Evolutionary conservation across 2,113 vertebrate species (phyloP).

Genomic region (Numida meleagris): DNA sequence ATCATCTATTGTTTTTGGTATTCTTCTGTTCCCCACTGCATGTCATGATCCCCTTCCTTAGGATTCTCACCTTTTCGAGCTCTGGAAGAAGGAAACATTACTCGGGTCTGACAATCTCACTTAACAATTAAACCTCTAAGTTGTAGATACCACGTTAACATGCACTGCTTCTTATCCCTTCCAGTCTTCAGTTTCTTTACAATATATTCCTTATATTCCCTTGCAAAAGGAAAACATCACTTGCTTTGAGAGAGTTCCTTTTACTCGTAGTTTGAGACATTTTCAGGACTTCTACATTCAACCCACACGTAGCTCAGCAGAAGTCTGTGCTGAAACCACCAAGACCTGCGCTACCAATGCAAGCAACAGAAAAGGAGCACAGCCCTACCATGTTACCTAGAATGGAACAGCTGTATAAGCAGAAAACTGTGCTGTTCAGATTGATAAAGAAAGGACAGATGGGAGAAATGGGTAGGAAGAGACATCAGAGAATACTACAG

Average conservation of each 20-base stretch:
- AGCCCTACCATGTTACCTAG: neutral
- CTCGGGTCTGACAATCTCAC: neutral
- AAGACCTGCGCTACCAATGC: neutral
- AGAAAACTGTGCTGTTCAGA: neutral
- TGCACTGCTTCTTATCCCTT: neutral
- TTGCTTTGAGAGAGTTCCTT: neutral
- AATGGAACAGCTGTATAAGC: neutral
- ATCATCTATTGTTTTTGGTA: neutral
- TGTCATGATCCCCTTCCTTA: neutral
- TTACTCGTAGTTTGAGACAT: rapidly evolving
- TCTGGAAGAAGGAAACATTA: neutral
- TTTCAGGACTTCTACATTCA: neutral
- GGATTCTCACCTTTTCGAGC: neutral
- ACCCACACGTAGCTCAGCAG: neutral
- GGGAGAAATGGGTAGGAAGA: neutral
- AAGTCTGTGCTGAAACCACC: rapidly evolving
- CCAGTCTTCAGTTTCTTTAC: neutral
- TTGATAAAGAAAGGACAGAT: neutral
- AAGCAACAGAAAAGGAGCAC: neutral
- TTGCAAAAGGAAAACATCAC: neutral
- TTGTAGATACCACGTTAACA: neutral
- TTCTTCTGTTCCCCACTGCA: neutral
- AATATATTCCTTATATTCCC: neutral
- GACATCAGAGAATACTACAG: neutral
- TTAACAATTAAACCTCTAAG: neutral